Percentiles rank a stretch among this genome's conserved stretches.
Evolutionary conservation across 2,888 invertebrate genomes (phyloP).

Genomic region (Orchesella flavescens): DNA sequence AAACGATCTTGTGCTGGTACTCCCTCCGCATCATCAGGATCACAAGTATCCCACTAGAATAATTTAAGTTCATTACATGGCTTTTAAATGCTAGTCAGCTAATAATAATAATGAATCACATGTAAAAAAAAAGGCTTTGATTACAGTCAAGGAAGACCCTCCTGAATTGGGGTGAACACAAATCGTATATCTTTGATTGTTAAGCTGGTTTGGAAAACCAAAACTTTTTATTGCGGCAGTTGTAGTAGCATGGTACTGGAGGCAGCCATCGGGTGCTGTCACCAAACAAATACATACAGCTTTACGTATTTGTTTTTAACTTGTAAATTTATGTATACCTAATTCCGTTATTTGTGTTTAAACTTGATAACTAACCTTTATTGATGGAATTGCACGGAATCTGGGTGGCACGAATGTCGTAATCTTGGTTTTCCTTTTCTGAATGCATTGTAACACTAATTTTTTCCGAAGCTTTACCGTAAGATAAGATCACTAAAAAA

Average conservation of each 20-base stretch:
- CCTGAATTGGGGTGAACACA: slow-evolving; percentile 56
- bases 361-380: too few species aligned
- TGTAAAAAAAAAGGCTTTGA: neutral
- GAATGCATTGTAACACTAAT: slow-evolving; percentile 53
- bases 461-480: slow-evolving; percentile 45
- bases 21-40: slow-evolving; percentile 25
- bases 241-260: slow-evolving; percentile 58
- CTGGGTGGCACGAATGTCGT: slow-evolving; percentile 54
- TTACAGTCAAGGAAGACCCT: slow-evolving; percentile 51
- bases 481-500: slow-evolving; percentile 53
- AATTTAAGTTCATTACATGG: too few species aligned
- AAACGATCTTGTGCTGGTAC: slow-evolving; percentile 28
- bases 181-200: slow-evolving; percentile 64
- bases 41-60: slow-evolving; percentile 51
- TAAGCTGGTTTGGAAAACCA: slow-evolving; percentile 63
- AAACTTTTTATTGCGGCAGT: slow-evolving; percentile 58
- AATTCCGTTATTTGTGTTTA: too few species aligned
- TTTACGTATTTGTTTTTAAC: neutral
- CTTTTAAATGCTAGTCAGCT: neutral
- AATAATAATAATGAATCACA: too few species aligned
- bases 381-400: slow-evolving; percentile 55
- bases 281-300: neutral
- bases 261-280: slow-evolving; percentile 59
- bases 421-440: slow-evolving; percentile 36
- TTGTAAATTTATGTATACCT: neutral